These are phyloP conservation scores for Leptosomus discolor DNA, from an alignment of 2,113 vertebrate genomes.

Conservation along the genomic window DNA sequence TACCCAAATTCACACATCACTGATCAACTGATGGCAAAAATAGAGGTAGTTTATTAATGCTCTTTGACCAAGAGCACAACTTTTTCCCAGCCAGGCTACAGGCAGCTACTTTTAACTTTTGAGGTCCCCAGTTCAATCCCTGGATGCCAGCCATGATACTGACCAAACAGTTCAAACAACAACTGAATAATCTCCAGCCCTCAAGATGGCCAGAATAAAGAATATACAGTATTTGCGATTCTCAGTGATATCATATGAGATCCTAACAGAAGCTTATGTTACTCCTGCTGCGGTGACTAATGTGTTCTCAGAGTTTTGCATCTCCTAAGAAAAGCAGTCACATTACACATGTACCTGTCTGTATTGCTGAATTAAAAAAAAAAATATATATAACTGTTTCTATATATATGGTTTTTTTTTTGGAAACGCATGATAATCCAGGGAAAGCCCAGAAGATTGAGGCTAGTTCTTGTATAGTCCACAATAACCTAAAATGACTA, in stretches of 20 bases:
- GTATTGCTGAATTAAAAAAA: neutral
- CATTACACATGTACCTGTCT: neutral
- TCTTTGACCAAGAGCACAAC: conserved; percentile 30
- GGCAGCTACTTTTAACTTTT: neutral
- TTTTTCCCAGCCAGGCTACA: conserved; percentile 38
- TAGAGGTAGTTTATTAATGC: conserved; percentile 31
- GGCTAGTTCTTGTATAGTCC: neutral
- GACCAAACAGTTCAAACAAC: neutral
- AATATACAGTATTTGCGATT: neutral
- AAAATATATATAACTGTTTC: too few relatives aligned
- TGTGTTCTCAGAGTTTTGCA: neutral
- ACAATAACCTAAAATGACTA: neutral
- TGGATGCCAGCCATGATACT: conserved; percentile 3
- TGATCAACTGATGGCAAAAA: conserved; percentile 41
- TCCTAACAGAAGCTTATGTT: neutral
- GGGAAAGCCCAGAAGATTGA: neutral
- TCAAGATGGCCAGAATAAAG: neutral
- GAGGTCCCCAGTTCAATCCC: neutral
- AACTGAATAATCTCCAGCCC: neutral
- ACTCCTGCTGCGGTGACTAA: neutral
- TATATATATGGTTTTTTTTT: too few relatives aligned
- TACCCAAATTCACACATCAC: conserved; percentile 36
- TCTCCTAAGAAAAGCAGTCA: neutral
- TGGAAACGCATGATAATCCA: neutral
- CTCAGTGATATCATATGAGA: neutral